Evolutionary conservation across 2,797 vertebrate genomes (phyloP).

Genomic region (Sylvia borin): DNA sequence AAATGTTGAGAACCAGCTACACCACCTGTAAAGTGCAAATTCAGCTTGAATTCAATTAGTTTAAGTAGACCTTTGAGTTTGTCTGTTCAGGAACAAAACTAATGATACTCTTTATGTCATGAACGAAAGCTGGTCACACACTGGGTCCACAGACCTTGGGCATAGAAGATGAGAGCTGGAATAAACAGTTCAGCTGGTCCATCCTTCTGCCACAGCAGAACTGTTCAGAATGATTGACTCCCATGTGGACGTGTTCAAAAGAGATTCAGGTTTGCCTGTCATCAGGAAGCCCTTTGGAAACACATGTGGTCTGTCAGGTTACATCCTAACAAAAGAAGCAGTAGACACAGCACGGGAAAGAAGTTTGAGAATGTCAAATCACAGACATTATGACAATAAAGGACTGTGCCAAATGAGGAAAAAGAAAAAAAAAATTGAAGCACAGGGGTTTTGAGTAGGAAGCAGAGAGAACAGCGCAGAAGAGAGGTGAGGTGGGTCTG

Average conservation of each 20-base stretch:
- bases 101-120: neutral
- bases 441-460: neutral
- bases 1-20: neutral
- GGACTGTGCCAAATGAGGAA: neutral
- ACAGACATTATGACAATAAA: neutral
- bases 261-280: neutral
- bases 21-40: neutral
- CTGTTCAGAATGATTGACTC: neutral
- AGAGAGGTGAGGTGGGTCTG: neutral
- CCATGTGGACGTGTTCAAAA: neutral
- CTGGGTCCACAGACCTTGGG: neutral
- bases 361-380: neutral
- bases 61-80: neutral
- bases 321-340: neutral
- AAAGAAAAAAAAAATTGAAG: neutral
- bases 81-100: neutral
- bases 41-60: neutral
- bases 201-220: neutral
- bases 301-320: neutral
- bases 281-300: neutral
- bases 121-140: neutral
- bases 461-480: neutral
- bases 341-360: neutral
- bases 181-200: neutral
- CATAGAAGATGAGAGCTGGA: neutral